Evolutionary conservation across 2,113 vertebrate species (phyloP), one percentile per base, ranked within the genome.

Genomic region (Heterocephalus glaber): DNA sequence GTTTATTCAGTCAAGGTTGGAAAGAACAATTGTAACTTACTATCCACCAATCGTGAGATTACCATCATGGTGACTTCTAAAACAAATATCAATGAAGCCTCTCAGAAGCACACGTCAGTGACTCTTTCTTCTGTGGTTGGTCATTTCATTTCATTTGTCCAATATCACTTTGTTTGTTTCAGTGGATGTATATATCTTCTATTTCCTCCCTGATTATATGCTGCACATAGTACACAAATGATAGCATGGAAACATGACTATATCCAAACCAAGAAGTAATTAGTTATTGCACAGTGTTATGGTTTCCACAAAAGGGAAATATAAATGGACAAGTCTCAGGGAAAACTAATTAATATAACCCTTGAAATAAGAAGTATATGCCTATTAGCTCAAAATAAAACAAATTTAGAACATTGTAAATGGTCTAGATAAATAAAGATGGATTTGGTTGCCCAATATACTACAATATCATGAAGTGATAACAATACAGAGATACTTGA

Each of bases 241-340:
- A 9, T 60, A 86, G 56, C 0, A 10, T 66, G 52, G 52, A 70
- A 61, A 86, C 24, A 60, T 41, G 14, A 17, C 52, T 77, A 35
- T 33, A 35, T 33, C 20, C 24, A 89, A 83, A 66, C 30, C 16
- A 65, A 66, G 61, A 76, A 89, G 56, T 22, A 47, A 38, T 13
- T 89, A 84, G 41, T 74, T 91, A 79, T 38, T 52, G 35, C 35
- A 89, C 28, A 41, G 4, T n/a, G 24, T 20, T 83, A 22, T 56
- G 19, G 35, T 79, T 89, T 44, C 54, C 88, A 92, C 47, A 84
- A 89, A 88, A 89, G 61, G 20, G 76, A 95, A 92, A 89, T 61
- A 89, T 33, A 87, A 66, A 85, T 26, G 8, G 22, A 74, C 47
- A 89, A 54, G 20, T 86, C 61, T 80, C 60, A 60, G 35, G 20